These are phyloP conservation scores for Cactoblastis cactorum DNA, from an alignment of 2,888 invertebrate genomes.

Conservation along the genomic window DNA sequence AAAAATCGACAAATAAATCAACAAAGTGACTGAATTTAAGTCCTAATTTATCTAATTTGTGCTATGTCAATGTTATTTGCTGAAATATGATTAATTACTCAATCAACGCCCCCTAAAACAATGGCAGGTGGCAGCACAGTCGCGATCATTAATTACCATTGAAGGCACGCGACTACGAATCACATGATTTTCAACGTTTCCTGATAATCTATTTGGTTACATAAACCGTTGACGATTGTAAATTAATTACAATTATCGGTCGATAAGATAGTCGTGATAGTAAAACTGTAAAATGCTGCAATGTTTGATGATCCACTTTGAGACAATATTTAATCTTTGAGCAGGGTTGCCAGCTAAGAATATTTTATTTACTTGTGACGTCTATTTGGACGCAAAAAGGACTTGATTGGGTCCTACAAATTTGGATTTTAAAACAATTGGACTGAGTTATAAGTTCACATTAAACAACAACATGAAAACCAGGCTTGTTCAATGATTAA, in stretches of 20 bases:
- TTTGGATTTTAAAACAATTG: too few relatives aligned
- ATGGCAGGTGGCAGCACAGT: slow-evolving; percentile 9
- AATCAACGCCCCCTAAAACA: slow-evolving; percentile 1
- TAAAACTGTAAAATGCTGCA: slow-evolving; percentile 29
- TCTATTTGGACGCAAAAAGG: too few relatives aligned
- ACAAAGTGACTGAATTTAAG: too few relatives aligned
- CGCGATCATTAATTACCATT: background rate
- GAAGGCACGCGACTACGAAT: slow-evolving; percentile 17
- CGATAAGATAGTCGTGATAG: slow-evolving; percentile 47
- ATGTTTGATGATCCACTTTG: slow-evolving; percentile 15
- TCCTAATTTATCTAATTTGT: background rate
- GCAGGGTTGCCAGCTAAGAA: background rate
- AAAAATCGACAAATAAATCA: too few relatives aligned
- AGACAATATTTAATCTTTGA: background rate
- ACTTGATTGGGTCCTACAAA: too few relatives aligned
- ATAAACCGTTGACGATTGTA: slow-evolving; percentile 22
- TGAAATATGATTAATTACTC: background rate
- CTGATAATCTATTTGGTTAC: slow-evolving; percentile 1
- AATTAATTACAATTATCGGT: slow-evolving; percentile 42
- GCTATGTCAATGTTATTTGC: background rate
- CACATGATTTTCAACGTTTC: slow-evolving; percentile 24
- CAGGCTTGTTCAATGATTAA: too few relatives aligned
- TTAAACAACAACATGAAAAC: too few relatives aligned
- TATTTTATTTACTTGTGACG: background rate
- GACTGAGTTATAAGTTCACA: too few relatives aligned